Conservation (phyloP, 35 echinoderm and acorn worm species). For the Strongylocentrotus purpuratus region DNA sequence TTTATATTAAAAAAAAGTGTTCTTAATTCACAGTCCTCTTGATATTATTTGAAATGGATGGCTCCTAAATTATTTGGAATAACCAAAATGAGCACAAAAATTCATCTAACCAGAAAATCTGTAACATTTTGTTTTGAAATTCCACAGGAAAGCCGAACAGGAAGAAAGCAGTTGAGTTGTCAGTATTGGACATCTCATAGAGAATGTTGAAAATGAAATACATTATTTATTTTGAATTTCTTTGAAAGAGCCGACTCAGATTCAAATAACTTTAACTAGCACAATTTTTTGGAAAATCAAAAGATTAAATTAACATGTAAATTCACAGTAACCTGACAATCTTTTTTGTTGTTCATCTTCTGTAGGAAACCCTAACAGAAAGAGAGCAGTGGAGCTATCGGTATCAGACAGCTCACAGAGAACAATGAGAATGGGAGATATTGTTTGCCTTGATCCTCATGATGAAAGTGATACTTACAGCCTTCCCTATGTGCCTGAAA, state of each 20-base stretch:
- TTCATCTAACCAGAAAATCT: neutral
- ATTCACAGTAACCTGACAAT: neutral
- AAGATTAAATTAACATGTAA: too few species aligned
- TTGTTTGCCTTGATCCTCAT: slow-evolving; percentile 63
- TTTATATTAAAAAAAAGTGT: too few species aligned
- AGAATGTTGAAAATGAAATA: slow-evolving; percentile 27
- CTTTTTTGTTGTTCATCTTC: neutral
- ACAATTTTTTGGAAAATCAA: too few species aligned
- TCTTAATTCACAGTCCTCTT: too few species aligned
- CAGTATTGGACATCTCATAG: slow-evolving; percentile 9
- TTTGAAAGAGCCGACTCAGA: too few species aligned
- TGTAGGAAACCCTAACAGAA: slow-evolving; percentile 65
- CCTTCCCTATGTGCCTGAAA: slow-evolving; percentile 91
- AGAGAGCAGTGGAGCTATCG: slow-evolving; percentile 30
- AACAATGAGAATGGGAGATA: slow-evolving; percentile 51
- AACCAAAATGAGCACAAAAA: too few species aligned
- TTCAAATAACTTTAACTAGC: too few species aligned
- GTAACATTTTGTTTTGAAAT: neutral
- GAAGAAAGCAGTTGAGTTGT: slow-evolving; percentile 28
- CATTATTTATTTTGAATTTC: slow-evolving; percentile 52
- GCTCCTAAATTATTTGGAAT: too few species aligned
- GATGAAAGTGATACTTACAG: slow-evolving; percentile 86
- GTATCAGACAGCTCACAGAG: slow-evolving; percentile 38
- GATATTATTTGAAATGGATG: too few species aligned
- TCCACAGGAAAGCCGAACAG: slow-evolving; percentile 61